Conservation (phyloP, 1,140 invertebrate genomes). For the Metopolophium dirhodum region DNA sequence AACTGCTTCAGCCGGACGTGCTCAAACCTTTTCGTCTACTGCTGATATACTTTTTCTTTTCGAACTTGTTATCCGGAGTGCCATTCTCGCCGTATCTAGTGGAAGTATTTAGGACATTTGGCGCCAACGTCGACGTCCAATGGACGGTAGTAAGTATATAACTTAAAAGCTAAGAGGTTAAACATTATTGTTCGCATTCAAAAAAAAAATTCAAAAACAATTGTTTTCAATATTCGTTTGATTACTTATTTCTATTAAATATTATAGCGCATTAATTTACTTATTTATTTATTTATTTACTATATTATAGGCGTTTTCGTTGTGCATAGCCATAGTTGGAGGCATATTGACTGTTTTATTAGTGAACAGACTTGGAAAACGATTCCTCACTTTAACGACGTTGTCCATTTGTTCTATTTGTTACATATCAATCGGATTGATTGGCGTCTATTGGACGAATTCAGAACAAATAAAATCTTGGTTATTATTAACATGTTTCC, state of each 20-base stretch:
- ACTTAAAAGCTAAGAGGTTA: too few relatives aligned
- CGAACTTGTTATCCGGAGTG: constrained; percentile 35
- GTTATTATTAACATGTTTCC: not conserved
- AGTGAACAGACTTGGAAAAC: constrained; percentile 40
- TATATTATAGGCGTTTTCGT: not conserved
- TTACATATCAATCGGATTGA: constrained; percentile 40
- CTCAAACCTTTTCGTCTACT: constrained; percentile 32
- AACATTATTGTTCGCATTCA: not conserved
- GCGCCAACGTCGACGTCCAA: not conserved
- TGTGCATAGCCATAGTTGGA: not conserved
- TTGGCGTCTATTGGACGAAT: not conserved
- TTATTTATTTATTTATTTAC: not conserved
- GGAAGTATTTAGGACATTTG: not conserved
- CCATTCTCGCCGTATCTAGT: not conserved
- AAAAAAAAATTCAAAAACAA: not conserved
- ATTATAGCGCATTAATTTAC: not conserved
- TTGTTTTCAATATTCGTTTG: not conserved
- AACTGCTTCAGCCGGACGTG: constrained; percentile 26
- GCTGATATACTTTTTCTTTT: constrained; percentile 39
- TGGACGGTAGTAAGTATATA: constrained; percentile 36
- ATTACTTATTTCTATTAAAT: not conserved
- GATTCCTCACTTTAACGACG: constrained; percentile 30
- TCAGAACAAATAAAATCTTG: not conserved
- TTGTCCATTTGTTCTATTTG: constrained; percentile 22
- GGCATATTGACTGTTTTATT: constrained; percentile 30